These are phyloP conservation scores for Catostomus latipinnis DNA, from an alignment of 2,797 vertebrate genomes.

Conservation along the genomic window DNA sequence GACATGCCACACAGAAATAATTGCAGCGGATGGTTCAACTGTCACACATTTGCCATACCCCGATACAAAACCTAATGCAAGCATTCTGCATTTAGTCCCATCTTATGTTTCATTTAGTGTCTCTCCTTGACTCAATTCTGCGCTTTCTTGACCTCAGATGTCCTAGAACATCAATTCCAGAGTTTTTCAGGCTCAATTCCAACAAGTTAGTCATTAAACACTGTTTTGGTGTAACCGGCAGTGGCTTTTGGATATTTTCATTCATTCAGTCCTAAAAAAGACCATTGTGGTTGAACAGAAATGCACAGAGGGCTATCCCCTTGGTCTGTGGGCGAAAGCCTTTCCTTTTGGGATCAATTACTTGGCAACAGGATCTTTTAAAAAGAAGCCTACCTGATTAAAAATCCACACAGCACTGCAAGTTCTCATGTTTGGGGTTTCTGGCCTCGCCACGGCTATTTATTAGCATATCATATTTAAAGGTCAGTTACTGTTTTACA, in stretches of 20 bases:
- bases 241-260: slow-evolving; percentile 29
- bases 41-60: slow-evolving; percentile 8
- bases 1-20: neutral
- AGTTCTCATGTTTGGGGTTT: slow-evolving; percentile 77
- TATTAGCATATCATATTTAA: slow-evolving; percentile 83
- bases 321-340: slow-evolving; percentile 54
- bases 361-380: slow-evolving; percentile 78
- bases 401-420: slow-evolving; percentile 74
- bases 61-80: neutral
- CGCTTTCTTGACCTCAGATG: slow-evolving; percentile 10
- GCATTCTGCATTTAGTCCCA: neutral
- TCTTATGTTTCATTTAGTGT: neutral
- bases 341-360: slow-evolving; percentile 85
- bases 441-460: slow-evolving; percentile 74
- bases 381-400: slow-evolving; percentile 73
- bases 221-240: slow-evolving; percentile 18
- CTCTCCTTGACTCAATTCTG: neutral
- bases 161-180: neutral
- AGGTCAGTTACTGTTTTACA: slow-evolving; percentile 82
- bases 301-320: neutral
- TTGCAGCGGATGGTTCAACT: neutral
- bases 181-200: neutral
- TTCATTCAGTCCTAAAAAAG: neutral
- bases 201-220: slow-evolving; percentile 9
- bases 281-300: neutral